Conservation (phyloP, 2,888 invertebrate genomes). For the Poecilus cupreus region DNA sequence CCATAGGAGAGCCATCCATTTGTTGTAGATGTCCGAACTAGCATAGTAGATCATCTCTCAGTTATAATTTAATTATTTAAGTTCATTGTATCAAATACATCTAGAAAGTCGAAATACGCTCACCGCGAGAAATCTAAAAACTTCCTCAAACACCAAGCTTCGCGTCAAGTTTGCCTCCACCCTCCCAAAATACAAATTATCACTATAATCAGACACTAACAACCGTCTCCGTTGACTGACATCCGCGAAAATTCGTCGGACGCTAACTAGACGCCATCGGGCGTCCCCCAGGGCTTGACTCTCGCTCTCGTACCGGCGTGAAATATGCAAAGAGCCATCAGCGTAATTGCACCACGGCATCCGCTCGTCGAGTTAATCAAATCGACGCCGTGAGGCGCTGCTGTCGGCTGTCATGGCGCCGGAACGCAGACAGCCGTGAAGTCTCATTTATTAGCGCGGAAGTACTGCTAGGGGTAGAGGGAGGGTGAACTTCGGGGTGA, state of each 20-base stretch:
- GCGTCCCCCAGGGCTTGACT: neutral
- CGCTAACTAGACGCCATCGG: constrained; percentile 49
- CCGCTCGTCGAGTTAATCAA: constrained; percentile 54
- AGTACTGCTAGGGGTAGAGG: neutral
- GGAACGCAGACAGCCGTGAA: constrained; percentile 54
- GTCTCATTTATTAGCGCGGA: constrained; percentile 52
- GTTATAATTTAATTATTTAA: no score
- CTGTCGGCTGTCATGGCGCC: constrained; percentile 64
- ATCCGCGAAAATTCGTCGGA: constrained; percentile 34
- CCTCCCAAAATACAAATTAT: constrained; percentile 16
- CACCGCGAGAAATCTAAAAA: no score
- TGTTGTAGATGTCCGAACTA: no score
- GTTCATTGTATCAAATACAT: no score
- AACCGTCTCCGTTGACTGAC: constrained; percentile 2
- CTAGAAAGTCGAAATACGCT: no score
- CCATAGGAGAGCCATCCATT: no score
- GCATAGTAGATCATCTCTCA: no score
- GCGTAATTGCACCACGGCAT: constrained; percentile 48
- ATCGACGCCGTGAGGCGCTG: constrained; percentile 53
- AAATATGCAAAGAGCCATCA: constrained; percentile 58
- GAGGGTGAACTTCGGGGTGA: neutral
- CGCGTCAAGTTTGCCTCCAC: neutral
- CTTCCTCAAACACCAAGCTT: no score
- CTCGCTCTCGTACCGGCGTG: neutral
- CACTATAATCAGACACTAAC: constrained; percentile 37